phyloP scores from a whole-genome alignment of 1,140 invertebrate species.

The Pseudomyrmex gracilis region DNA sequence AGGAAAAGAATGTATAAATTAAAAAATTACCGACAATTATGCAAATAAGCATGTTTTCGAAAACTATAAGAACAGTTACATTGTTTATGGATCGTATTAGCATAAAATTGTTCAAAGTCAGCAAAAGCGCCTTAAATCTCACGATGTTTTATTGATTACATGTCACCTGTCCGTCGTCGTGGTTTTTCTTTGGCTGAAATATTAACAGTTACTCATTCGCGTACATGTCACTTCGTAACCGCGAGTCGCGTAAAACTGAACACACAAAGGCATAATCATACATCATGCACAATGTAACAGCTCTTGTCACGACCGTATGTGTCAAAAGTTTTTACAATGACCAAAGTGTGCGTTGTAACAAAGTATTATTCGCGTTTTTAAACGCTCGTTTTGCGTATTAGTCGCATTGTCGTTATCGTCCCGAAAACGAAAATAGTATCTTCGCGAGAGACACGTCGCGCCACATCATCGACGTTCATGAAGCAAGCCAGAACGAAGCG shows the following conservation, averaged over 20 bases:
- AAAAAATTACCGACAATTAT: not conserved
- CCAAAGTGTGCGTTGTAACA: constrained; percentile 3
- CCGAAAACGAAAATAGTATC: not conserved
- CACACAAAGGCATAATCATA: constrained; percentile 36
- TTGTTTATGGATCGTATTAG: constrained; percentile 8
- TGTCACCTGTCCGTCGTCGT: not conserved
- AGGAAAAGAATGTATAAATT: not conserved
- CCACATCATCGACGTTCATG: constrained; percentile 5
- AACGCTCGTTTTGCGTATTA: not conserved
- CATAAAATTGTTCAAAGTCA: not conserved
- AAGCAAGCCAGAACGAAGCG: not conserved
- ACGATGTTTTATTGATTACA: constrained; percentile 33
- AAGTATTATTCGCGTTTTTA: constrained; percentile 30
- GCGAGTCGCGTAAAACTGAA: not conserved
- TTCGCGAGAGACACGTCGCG: not conserved
- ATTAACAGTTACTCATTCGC: constrained; percentile 52
- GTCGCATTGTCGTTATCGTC: not conserved
- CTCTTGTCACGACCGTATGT: constrained; percentile 19
- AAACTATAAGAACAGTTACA: not conserved
- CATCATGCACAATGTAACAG: constrained; percentile 43
- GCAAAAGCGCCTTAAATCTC: constrained; percentile 30
- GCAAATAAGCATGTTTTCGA: not conserved
- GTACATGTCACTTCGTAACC: constrained; percentile 17
- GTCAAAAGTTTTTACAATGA: constrained; percentile 31
- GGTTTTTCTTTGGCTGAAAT: constrained; percentile 41